Percentiles rank a stretch among this genome's conserved stretches.
phyloP scores from a whole-genome alignment of 2,797 vertebrate species.

The Mastacembelus armatus region DNA sequence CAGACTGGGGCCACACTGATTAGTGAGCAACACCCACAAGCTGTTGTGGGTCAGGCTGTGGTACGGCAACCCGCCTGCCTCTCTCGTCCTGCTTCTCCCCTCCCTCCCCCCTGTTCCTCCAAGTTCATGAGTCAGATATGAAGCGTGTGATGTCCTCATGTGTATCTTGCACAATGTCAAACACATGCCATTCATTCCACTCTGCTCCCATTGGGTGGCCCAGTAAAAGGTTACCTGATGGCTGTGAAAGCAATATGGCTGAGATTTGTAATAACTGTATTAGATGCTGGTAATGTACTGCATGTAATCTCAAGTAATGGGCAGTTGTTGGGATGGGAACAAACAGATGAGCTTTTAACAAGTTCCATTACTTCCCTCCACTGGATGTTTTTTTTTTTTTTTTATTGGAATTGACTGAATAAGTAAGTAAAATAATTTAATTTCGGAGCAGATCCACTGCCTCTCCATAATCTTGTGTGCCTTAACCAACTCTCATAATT shows the following conservation, averaged over 20 bases:
- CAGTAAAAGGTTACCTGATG: constrained; percentile 51
- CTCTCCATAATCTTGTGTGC: background rate
- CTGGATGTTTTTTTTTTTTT: constrained; percentile 5
- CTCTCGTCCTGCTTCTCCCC: background rate
- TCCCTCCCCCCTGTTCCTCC: background rate
- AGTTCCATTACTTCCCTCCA: background rate
- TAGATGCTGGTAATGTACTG: constrained; percentile 45
- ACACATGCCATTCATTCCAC: constrained; percentile 64
- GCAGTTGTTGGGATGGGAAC: constrained; percentile 1
- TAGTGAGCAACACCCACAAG: constrained; percentile 34
- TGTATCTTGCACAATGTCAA: constrained; percentile 70
- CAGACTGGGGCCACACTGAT: constrained; percentile 24
- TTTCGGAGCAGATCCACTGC: too few species aligned
- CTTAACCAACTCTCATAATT: background rate
- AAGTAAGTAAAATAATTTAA: too few species aligned
- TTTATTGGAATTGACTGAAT: background rate
- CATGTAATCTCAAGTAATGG: constrained; percentile 41
- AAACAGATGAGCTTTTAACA: constrained; percentile 17
- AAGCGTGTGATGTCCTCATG: constrained; percentile 65
- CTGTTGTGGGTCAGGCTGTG: constrained; percentile 23
- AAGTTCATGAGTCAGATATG: constrained; percentile 45
- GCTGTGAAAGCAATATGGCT: constrained; percentile 47
- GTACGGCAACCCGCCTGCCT: constrained; percentile 5
- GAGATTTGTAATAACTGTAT: constrained; percentile 48
- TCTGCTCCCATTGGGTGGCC: constrained; percentile 38